Conservation (phyloP, 2,797 vertebrate genomes). For the Paramormyrops hopkinsi region DNA sequence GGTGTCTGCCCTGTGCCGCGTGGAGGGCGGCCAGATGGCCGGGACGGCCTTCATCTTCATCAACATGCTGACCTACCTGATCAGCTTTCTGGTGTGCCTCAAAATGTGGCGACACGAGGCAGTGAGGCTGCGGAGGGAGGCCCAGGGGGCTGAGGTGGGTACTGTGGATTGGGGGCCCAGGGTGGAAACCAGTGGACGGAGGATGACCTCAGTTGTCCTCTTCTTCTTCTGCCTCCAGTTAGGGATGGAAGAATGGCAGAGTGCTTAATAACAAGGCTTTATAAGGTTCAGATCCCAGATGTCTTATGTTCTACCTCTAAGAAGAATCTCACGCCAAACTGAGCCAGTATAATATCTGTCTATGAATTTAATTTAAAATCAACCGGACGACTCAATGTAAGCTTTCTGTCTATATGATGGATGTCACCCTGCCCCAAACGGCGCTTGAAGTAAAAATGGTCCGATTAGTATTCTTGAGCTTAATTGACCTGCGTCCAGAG, state of each 20-base stretch:
- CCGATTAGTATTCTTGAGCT: not conserved
- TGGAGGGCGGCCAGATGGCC: constrained; percentile 65
- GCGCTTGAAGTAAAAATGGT: not conserved
- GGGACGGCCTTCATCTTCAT: constrained; percentile 67
- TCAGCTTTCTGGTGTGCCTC: constrained; percentile 59
- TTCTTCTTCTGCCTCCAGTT: not conserved
- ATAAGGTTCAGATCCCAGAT: not conserved
- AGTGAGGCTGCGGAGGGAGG: constrained; percentile 27
- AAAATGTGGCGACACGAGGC: constrained; percentile 66
- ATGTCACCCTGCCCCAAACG: not conserved
- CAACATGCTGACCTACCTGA: constrained; percentile 57
- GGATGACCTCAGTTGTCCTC: not conserved
- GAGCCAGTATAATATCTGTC: not conserved
- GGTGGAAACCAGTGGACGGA: not conserved
- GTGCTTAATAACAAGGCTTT: not conserved
- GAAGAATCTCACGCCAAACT: not conserved
- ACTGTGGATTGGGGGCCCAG: not conserved
- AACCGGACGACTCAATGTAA: not conserved
- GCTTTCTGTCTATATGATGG: not conserved
- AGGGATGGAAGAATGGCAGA: not conserved
- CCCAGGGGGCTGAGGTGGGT: constrained; percentile 37
- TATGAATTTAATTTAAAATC: not conserved
- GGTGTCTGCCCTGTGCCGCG: constrained; percentile 54
- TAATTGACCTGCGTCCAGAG: not conserved
- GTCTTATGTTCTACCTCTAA: not conserved